A percentile compares a stretch with the other conserved stretches of the same genome.
phyloP scores from a whole-genome alignment of 1,140 invertebrate species.

The Zaprionus nigranus region DNA sequence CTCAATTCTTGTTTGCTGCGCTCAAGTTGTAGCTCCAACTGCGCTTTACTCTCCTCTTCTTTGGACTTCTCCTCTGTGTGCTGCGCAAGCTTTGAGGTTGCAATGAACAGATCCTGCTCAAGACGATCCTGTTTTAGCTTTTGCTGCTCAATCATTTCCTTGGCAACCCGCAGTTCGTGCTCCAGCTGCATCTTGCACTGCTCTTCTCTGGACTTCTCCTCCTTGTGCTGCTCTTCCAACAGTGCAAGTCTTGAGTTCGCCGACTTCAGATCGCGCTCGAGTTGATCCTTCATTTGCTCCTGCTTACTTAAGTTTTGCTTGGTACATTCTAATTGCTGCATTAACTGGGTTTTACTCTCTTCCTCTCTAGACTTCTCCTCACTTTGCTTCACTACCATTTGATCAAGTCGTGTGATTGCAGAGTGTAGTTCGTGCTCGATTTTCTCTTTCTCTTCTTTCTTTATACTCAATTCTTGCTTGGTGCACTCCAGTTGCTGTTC shows the following conservation, averaged over 20 bases:
- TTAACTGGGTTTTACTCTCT: neutral
- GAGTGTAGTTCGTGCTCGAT: neutral
- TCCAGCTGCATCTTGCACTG: neutral
- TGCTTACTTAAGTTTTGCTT: neutral
- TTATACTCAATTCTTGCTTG: neutral
- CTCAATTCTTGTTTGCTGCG: neutral
- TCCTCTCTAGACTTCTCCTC: neutral
- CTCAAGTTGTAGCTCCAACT: neutral
- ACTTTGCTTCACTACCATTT: neutral
- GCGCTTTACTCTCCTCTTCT: neutral
- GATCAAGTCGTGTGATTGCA: neutral
- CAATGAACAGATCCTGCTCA: neutral
- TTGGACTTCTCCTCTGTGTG: no score
- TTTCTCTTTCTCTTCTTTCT: neutral
- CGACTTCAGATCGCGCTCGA: neutral
- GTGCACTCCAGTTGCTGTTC: conserved; percentile 7
- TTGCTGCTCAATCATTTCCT: neutral
- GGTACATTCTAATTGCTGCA: neutral
- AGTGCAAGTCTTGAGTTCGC: neutral
- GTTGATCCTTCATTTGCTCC: neutral
- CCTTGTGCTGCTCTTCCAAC: neutral
- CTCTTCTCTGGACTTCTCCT: neutral
- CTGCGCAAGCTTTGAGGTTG: no score
- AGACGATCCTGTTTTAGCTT: neutral
- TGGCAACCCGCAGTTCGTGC: neutral